Evolutionary conservation across 2,113 vertebrate species (phyloP).

Genomic region (Anthoscopus minutus): DNA sequence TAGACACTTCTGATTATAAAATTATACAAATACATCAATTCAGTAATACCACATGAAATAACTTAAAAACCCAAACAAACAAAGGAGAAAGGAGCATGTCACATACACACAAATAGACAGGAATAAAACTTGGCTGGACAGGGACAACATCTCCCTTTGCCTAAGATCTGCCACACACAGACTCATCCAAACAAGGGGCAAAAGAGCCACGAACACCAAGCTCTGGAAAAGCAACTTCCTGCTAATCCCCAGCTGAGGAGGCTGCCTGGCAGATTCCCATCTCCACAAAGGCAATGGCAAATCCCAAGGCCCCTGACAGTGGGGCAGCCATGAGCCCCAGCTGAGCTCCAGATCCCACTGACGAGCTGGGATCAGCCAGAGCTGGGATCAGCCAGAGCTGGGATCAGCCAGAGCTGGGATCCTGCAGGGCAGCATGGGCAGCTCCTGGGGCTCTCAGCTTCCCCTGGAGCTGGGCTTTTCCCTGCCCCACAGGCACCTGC

Average conservation of each 20-base stretch:
- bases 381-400: rapidly evolving
- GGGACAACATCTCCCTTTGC: neutral
- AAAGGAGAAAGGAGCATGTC: neutral
- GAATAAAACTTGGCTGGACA: neutral
- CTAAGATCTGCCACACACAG: neutral
- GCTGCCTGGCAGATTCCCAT: neutral
- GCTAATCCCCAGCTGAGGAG: neutral
- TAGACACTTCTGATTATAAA: neutral
- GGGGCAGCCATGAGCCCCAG: neutral
- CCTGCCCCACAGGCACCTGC: neutral
- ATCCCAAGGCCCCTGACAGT: neutral
- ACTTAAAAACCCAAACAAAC: neutral
- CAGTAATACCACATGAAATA: neutral
- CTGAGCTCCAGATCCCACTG: neutral
- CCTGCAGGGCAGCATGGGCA: neutral
- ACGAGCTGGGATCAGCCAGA: rapidly evolving
- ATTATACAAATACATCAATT: neutral
- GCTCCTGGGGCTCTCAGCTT: neutral
- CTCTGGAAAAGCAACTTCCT: neutral
- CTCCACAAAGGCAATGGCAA: neutral
- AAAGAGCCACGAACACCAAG: neutral
- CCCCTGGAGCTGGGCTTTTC: rapidly evolving
- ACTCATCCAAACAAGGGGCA: neutral
- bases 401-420: rapidly evolving
- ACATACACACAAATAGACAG: neutral